Evolutionary conservation across 1,140 invertebrate species (phyloP).

Genomic region (Temnothorax longispinosus): DNA sequence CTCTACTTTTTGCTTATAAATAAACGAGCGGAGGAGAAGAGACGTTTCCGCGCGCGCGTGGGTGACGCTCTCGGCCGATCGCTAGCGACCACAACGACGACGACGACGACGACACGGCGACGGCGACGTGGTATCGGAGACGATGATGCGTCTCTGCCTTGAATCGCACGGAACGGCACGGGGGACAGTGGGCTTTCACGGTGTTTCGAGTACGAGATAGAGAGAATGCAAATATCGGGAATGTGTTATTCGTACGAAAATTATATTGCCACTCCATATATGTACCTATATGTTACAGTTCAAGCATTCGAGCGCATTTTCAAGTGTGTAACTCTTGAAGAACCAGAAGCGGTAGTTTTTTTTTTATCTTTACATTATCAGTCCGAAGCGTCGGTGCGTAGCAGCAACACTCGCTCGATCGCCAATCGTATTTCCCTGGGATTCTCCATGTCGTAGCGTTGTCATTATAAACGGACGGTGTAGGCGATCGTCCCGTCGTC

Average conservation of each 20-base stretch:
- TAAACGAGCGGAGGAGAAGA: conserved; percentile 68
- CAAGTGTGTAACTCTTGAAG: conserved; percentile 47
- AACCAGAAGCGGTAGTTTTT: conserved; percentile 37
- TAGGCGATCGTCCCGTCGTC: conserved; percentile 28
- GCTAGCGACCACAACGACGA: neutral
- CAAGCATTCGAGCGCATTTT: conserved; percentile 52
- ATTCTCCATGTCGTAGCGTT: conserved; percentile 15
- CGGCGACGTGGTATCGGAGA: conserved; percentile 4
- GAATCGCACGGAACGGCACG: conserved; percentile 13
- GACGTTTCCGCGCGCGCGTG: conserved; percentile 36
- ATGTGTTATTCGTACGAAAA: conserved; percentile 62
- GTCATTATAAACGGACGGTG: conserved; percentile 35
- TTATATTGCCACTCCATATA: conserved; percentile 60
- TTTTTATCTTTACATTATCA: conserved; percentile 45
- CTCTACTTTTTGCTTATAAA: conserved; percentile 78
- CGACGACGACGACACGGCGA: neutral
- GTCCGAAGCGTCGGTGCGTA: conserved; percentile 43
- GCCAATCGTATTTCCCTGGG: neutral
- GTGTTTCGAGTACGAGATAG: conserved; percentile 59
- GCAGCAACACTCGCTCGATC: conserved; percentile 31
- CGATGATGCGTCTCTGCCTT: neutral
- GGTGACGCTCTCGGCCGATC: conserved; percentile 26
- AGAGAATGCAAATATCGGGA: conserved; percentile 67
- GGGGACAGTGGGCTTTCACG: conserved; percentile 47
- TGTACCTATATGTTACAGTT: conserved; percentile 52